Conservation (phyloP, 2,113 vertebrate genomes). For the human region GRCh38 chr5:134055001-134055500, state of each 20-base stretch:
- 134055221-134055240: background rate
- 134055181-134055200: background rate
- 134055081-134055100: too few species aligned
- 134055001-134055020: background rate
- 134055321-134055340: background rate
- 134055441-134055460: too few species aligned
- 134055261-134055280: background rate
- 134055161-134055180: background rate
- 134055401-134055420: background rate
- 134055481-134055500: too few species aligned
- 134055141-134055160: background rate
- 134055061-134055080: background rate
- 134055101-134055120: accelerated
- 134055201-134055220: too few species aligned
- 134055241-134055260: background rate
- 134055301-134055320: background rate
- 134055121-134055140: background rate
- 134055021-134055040: background rate
- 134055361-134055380: accelerated
- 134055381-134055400: accelerated
- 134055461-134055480: too few species aligned
- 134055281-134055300: background rate
- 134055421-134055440: background rate
- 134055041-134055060: background rate
- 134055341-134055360: accelerated